These are phyloP conservation scores for Dryoscopus gambensis DNA, from an alignment of 2,113 vertebrate genomes.

Conservation along the genomic window DNA sequence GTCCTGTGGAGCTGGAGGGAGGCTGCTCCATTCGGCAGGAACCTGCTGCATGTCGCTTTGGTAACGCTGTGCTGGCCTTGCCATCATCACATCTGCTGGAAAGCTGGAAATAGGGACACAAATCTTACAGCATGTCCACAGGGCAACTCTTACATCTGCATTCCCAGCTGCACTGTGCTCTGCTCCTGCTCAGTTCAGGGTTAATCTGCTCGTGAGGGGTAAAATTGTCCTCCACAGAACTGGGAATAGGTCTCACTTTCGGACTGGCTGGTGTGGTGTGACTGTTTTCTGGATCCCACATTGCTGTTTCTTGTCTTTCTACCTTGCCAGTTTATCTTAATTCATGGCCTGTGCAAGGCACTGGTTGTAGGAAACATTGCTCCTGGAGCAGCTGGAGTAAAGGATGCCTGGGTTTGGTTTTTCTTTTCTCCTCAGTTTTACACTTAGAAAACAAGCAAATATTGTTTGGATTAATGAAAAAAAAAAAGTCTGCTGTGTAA, in stretches of 20 bases:
- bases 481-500: background rate
- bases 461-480: background rate
- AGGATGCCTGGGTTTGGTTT: background rate
- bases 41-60: background rate
- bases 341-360: background rate
- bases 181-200: accelerated
- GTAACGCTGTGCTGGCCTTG: accelerated
- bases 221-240: background rate
- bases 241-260: background rate
- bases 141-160: accelerated
- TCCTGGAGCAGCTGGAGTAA: background rate
- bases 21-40: background rate
- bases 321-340: background rate
- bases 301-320: background rate
- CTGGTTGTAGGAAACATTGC: background rate
- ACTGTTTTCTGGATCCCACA: background rate
- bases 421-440: background rate
- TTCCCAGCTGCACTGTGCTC: background rate
- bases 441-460: background rate
- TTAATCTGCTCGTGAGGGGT: background rate
- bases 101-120: background rate
- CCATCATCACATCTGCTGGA: background rate
- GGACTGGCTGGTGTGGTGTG: background rate
- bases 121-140: accelerated
- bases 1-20: background rate